Base-by-base conservation (phyloP, 2,113 vertebrate species). In the Oryzias curvinotus region DNA sequence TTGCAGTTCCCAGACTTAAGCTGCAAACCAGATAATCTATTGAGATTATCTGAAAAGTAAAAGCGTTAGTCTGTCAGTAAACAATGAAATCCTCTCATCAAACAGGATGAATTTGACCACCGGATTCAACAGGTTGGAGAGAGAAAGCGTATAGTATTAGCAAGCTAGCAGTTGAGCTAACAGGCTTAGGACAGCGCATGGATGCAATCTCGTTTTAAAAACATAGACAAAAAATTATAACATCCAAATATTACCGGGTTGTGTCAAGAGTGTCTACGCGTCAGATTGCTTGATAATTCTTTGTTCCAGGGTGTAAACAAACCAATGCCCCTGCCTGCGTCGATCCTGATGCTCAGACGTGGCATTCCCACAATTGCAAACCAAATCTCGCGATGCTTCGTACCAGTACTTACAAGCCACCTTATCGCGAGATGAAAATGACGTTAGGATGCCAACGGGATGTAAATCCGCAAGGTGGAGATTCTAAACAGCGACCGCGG, bases 271-370 rank as follows among this genome's bases (percentile, higher is more conserved):
- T 62, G 18, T 12, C 7, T 16, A n/a, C 1, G 57, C 44, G 60
- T 61, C 3, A 14, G 18, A 12, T 41, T 21, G 57, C 52, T 52
- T 43, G 36, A 41, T 17, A 12, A 48, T 17, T 25, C 5, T 52
- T 25, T 10, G 28, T 67, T 18, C 65, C 19, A n/a, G 53, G 0
- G 17, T 1, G 14, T 5, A 26, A 41, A 77, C 56, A 19, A 14
- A 57, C 42, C 19, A 3, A 14, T 69, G 19, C 45, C 57, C 49
- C n/a, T 14, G 52, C 44, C 25, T 51, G 4, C 54, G 60, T 3
- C 21, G 62, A 36, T 72, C 56, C 70, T 53, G 5, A 44, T 73
- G 52, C 19, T 54, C 30, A 85, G 86, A 91, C 90, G 90, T 91
- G 90, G 90, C 90, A 73, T 86, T 83, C 49, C 48, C 71, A 72